These are phyloP conservation scores for Nothocercus nigrocapillus DNA, from an alignment of 2,113 vertebrate genomes.

Conservation along the genomic window DNA sequence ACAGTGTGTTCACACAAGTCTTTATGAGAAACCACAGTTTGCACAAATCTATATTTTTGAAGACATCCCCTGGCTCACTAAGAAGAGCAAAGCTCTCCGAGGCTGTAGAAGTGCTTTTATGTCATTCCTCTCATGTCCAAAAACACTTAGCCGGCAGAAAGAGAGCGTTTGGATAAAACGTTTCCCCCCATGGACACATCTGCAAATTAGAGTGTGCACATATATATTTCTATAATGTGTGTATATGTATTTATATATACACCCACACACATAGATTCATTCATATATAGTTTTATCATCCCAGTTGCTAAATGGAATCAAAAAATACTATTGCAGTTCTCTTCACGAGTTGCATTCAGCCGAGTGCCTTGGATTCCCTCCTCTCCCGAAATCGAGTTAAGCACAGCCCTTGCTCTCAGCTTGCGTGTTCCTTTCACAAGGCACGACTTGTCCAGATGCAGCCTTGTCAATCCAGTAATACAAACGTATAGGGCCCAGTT, in stretches of 20 bases:
- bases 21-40: neutral
- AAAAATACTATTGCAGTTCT: neutral
- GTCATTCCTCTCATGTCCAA: neutral
- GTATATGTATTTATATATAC: neutral
- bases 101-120: neutral
- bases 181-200: neutral
- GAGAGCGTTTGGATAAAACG: neutral
- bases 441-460: neutral
- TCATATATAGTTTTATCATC: neutral
- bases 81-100: neutral
- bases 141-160: neutral
- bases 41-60: neutral
- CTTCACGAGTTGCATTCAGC: neutral
- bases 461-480: neutral
- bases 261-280: neutral
- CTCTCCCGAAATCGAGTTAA: neutral
- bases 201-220: neutral
- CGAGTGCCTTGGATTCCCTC: neutral
- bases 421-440: slow-evolving; percentile 14
- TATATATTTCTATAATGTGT: slow-evolving; percentile 9
- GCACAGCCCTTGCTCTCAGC: neutral
- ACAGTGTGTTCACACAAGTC: neutral
- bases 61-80: neutral
- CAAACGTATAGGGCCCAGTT: neutral
- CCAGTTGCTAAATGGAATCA: accelerated